Evolutionary conservation across 2,888 invertebrate species (phyloP).

Genomic region (Nematopogon swammerdamellus): DNA sequence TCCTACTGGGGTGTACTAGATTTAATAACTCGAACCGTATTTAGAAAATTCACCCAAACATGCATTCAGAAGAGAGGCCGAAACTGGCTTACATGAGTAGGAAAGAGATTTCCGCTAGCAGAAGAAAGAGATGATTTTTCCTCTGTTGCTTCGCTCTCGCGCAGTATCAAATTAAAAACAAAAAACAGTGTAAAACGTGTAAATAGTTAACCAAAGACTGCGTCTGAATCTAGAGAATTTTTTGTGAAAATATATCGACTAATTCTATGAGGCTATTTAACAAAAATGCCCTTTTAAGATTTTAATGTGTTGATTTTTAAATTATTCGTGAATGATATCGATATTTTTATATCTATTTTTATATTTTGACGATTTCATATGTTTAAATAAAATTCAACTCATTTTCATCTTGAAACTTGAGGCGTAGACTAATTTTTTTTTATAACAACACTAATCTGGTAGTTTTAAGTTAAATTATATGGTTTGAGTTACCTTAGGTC

Average conservation of each 20-base stretch:
- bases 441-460: not conserved
- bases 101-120: slow-evolving; percentile 38
- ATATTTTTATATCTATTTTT: slow-evolving; percentile 2
- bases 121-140: slow-evolving; percentile 28
- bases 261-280: slow-evolving; percentile 1
- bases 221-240: slow-evolving; percentile 14
- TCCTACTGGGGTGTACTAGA: slow-evolving; percentile 11
- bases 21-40: no score
- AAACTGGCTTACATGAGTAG: slow-evolving; percentile 38
- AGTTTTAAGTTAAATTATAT: not conserved
- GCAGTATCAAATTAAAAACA: no score
- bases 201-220: slow-evolving; percentile 51
- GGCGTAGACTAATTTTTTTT: no score
- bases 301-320: no score
- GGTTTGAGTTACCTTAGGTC: not conserved
- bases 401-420: no score
- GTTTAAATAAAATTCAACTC: not conserved
- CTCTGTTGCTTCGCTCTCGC: not conserved
- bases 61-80: not conserved
- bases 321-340: no score
- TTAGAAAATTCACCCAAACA: no score
- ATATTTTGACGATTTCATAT: slow-evolving; percentile 2
- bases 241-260: not conserved
- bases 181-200: slow-evolving; percentile 24
- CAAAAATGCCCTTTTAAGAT: not conserved